Evolutionary conservation across 2,888 invertebrate species (phyloP).

Genomic region (Lasius platythorax): DNA sequence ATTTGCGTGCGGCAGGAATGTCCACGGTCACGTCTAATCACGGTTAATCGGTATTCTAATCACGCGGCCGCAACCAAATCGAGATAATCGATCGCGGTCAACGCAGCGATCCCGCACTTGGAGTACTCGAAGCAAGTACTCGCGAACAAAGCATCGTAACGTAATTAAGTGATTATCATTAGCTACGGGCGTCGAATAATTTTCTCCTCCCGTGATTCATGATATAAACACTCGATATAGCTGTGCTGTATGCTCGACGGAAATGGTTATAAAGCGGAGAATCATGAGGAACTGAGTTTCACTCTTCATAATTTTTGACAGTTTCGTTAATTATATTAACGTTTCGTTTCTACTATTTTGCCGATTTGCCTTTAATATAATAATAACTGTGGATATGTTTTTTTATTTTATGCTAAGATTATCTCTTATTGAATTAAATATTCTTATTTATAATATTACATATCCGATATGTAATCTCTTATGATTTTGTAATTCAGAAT

Average conservation of each 20-base stretch:
- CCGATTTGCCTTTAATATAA: neutral
- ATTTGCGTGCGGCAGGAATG: constrained; percentile 59
- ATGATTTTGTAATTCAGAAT: neutral
- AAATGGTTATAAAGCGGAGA: neutral
- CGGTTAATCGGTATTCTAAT: constrained; percentile 62
- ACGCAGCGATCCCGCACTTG: constrained; percentile 37
- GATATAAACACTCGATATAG: constrained; percentile 31
- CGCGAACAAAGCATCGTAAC: constrained; percentile 47
- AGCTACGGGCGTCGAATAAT: constrained; percentile 44
- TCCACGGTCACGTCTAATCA: constrained; percentile 57
- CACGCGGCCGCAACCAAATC: constrained; percentile 58
- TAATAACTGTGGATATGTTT: neutral
- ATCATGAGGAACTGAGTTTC: neutral
- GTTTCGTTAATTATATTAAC: neutral
- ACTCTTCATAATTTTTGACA: neutral
- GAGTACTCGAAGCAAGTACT: constrained; percentile 23
- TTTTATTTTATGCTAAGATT: neutral
- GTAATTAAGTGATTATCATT: constrained; percentile 49
- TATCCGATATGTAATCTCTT: neutral
- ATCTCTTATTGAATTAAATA: neutral
- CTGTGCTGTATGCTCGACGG: constrained; percentile 9
- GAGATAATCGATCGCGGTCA: constrained; percentile 60
- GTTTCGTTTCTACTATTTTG: neutral
- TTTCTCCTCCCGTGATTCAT: constrained; percentile 32
- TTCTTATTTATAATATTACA: neutral